Percentiles rank a stretch among this genome's conserved stretches.
Conservation (phyloP, 1,140 invertebrate genomes). For the Tribolium madens region DNA sequence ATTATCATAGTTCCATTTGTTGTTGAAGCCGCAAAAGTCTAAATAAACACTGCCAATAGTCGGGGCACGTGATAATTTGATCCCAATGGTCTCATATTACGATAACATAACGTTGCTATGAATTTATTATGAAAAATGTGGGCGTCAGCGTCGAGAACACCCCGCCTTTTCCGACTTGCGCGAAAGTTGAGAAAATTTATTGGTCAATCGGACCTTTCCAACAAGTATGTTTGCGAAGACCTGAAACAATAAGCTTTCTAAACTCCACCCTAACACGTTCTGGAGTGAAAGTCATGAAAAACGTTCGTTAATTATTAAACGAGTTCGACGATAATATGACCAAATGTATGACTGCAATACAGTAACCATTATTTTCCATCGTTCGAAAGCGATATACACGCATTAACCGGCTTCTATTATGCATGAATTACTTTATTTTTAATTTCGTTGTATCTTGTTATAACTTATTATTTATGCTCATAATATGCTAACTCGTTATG, state of each 20-base stretch:
- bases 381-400: slow-evolving; percentile 11
- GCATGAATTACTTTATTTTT: slow-evolving; percentile 45
- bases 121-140: slow-evolving; percentile 48
- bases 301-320: slow-evolving; percentile 42
- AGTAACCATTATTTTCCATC: slow-evolving; percentile 42
- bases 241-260: slow-evolving; percentile 31
- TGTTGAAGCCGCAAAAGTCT: slow-evolving; percentile 20
- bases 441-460: slow-evolving; percentile 38
- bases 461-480: slow-evolving; percentile 45
- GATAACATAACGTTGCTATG: slow-evolving; percentile 51
- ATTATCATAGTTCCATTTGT: too few species aligned
- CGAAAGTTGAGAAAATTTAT: slow-evolving; percentile 45
- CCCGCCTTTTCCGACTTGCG: slow-evolving; percentile 53
- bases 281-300: slow-evolving; percentile 33
- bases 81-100: slow-evolving; percentile 51
- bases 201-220: slow-evolving; percentile 38
- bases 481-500: slow-evolving; percentile 41
- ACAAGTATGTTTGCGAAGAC: slow-evolving; percentile 41
- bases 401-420: slow-evolving; percentile 40
- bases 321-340: slow-evolving; percentile 43
- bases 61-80: slow-evolving; percentile 55
- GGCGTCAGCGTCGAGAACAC: slow-evolving; percentile 51
- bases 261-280: slow-evolving; percentile 44
- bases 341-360: slow-evolving; percentile 38
- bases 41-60: slow-evolving; percentile 53